Conservation (phyloP, 1,140 invertebrate genomes). For the Polypedilum vanderplanki region DNA sequence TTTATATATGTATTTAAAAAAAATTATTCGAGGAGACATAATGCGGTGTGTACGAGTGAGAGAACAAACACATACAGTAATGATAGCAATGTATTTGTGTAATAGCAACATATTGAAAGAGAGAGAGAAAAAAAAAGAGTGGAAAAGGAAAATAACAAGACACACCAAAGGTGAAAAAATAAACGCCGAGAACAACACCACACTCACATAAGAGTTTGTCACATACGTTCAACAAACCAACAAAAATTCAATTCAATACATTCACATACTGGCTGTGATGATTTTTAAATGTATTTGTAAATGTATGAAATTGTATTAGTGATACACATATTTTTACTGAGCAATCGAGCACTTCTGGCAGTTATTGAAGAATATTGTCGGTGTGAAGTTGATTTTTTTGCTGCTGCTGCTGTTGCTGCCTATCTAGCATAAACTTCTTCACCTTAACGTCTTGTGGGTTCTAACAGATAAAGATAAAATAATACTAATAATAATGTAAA, state of each 20-base stretch:
- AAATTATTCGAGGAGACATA: neutral
- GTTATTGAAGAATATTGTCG: slow-evolving; percentile 22
- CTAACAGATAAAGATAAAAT: neutral
- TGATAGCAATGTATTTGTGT: neutral
- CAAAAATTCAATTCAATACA: neutral
- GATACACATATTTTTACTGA: neutral
- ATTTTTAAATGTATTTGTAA: neutral
- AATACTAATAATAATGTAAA: too few relatives aligned
- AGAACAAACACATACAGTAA: neutral
- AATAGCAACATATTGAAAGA: neutral
- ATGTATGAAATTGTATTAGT: neutral
- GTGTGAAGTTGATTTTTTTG: neutral
- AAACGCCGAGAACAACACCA: slow-evolving; percentile 28
- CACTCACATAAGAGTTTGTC: slow-evolving; percentile 26
- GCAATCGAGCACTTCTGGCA: slow-evolving; percentile 19
- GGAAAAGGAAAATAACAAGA: slow-evolving; percentile 17
- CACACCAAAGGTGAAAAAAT: slow-evolving; percentile 26
- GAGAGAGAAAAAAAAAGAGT: neutral
- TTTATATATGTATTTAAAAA: neutral
- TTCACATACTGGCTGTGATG: neutral
- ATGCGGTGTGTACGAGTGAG: neutral
- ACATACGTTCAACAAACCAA: neutral
- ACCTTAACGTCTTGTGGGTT: neutral
- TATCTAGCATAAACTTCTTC: neutral
- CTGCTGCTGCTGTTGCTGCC: neutral